Evolutionary conservation across 2,113 vertebrate species (phyloP).

Genomic region (Sitta europaea): DNA sequence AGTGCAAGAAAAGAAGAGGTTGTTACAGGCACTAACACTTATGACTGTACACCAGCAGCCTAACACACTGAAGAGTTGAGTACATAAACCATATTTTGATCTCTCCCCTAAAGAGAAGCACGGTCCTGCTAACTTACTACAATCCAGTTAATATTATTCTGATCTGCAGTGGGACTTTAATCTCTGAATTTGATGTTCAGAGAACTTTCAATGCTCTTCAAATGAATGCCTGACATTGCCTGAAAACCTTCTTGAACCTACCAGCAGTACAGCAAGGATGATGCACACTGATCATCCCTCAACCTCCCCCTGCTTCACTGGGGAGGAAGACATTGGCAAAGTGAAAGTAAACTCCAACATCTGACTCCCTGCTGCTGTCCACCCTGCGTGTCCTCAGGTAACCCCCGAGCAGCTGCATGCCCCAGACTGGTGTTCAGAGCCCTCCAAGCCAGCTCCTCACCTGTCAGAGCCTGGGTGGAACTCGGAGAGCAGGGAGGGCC

Average conservation of each 20-base stretch:
- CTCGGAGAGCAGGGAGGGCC: slow-evolving; percentile 93
- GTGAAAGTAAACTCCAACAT: not conserved
- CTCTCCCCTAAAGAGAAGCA: not conserved
- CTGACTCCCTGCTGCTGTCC: not conserved
- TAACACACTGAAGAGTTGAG: not conserved
- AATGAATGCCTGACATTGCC: not conserved
- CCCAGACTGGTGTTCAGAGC: not conserved
- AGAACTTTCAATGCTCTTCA: not conserved
- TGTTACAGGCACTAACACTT: not conserved
- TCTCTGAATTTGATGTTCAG: not conserved
- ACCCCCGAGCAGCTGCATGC: not conserved
- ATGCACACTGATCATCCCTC: not conserved
- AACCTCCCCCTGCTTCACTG: not conserved
- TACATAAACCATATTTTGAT: not conserved
- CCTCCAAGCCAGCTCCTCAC: slow-evolving; percentile 60
- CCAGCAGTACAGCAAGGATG: not conserved
- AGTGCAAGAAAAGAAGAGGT: not conserved
- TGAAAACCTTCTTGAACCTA: not conserved
- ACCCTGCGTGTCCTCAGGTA: not conserved
- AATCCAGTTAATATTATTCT: not conserved
- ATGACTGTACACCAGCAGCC: not conserved
- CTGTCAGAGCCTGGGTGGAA: slow-evolving; percentile 95
- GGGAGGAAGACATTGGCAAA: not conserved
- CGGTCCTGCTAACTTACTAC: not conserved
- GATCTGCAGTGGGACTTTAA: not conserved